These are phyloP conservation scores for Galerucella calmariensis DNA, from an alignment of 2,888 invertebrate genomes.

Conservation along the genomic window DNA sequence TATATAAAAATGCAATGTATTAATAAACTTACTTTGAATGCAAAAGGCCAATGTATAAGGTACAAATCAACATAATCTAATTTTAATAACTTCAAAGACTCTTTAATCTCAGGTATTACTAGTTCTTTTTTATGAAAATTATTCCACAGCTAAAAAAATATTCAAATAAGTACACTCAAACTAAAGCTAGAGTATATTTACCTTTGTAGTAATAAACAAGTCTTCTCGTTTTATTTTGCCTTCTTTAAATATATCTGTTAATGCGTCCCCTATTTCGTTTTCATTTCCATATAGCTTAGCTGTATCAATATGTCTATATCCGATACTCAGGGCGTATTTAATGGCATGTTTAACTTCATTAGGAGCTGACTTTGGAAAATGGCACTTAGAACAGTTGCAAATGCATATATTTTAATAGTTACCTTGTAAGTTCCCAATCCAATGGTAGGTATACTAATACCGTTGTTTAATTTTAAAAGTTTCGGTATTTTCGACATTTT, in stretches of 20 bases:
- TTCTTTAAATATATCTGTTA: constrained; percentile 71
- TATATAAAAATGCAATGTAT: background rate
- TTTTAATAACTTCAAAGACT: constrained; percentile 54
- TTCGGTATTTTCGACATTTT: constrained; percentile 19
- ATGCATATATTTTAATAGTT: constrained; percentile 39
- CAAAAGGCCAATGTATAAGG: constrained; percentile 62
- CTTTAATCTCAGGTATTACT: constrained; percentile 66
- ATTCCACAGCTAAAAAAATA: constrained; percentile 68
- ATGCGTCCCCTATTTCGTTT: constrained; percentile 67
- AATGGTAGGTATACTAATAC: constrained; percentile 70
- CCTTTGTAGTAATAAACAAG: constrained; percentile 74
- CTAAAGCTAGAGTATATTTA: constrained; percentile 26
- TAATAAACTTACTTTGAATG: constrained; percentile 55
- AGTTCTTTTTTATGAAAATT: constrained; percentile 70
- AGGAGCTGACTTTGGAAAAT: constrained; percentile 24
- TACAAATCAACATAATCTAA: constrained; percentile 60
- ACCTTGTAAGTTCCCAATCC: constrained; percentile 76
- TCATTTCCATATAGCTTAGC: constrained; percentile 73
- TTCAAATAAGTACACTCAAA: background rate
- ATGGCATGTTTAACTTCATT: constrained; percentile 63
- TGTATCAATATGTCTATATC: constrained; percentile 75
- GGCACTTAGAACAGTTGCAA: constrained; percentile 1
- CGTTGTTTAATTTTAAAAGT: constrained; percentile 68
- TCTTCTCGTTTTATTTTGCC: constrained; percentile 76
- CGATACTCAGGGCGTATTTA: constrained; percentile 70